Conservation (phyloP, 1,140 invertebrate genomes). For the Drosophila serrata region DNA sequence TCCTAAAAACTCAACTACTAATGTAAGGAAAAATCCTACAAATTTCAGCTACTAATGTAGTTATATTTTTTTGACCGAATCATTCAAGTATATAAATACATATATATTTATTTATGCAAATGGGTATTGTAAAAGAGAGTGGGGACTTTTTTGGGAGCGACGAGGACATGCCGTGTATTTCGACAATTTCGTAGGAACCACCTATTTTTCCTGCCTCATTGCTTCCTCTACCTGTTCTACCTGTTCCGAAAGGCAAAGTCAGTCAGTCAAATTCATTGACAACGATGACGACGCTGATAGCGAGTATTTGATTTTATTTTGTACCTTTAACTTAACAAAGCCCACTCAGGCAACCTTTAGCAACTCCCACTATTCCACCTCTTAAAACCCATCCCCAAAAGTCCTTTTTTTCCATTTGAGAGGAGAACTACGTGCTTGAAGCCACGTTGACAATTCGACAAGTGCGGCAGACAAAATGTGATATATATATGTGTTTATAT, state of each 20-base stretch:
- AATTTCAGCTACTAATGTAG: background rate
- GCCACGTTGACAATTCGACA: constrained; percentile 79
- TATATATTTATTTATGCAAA: constrained; percentile 13
- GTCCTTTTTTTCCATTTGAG: constrained; percentile 5
- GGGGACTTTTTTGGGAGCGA: background rate
- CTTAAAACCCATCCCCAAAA: background rate
- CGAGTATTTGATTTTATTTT: constrained; percentile 69
- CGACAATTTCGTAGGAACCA: constrained; percentile 65
- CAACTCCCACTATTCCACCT: background rate
- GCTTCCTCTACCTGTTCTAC: too few relatives aligned
- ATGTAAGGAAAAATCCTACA: background rate
- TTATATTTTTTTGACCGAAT: constrained; percentile 7
- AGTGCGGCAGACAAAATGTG: constrained; percentile 59
- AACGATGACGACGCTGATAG: constrained; percentile 77
- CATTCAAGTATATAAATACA: background rate
- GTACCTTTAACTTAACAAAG: constrained; percentile 29
- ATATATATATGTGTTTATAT: constrained; percentile 1
- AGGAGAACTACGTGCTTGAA: constrained; percentile 35
- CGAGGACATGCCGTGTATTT: constrained; percentile 69
- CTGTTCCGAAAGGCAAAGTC: constrained; percentile 36
- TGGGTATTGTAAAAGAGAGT: background rate
- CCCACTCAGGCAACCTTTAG: constrained; percentile 4
- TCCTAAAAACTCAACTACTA: rapidly evolving
- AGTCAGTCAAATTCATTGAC: constrained; percentile 80
- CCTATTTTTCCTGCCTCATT: background rate